phyloP scores from a whole-genome alignment of 2,797 vertebrate genomes.

The Odontamblyopus rebecca region DNA sequence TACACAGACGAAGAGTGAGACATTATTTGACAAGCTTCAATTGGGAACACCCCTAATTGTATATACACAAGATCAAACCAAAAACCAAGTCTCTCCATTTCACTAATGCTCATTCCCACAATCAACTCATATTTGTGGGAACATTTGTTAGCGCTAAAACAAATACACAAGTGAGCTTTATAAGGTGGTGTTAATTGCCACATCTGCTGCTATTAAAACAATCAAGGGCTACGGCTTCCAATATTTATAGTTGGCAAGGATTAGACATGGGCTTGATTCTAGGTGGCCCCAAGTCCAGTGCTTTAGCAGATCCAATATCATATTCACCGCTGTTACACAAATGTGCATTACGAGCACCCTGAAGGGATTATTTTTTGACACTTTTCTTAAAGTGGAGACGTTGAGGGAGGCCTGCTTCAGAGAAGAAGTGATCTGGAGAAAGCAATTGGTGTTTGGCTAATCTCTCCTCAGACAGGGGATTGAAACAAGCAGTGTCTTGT shows the following conservation, averaged over 20 bases:
- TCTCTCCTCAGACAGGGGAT: conserved; percentile 68
- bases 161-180: conserved; percentile 81
- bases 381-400: conserved; percentile 53
- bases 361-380: conserved; percentile 69
- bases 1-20: conserved; percentile 63
- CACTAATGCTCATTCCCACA: conserved; percentile 78
- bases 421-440: conserved; percentile 72
- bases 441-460: conserved; percentile 71
- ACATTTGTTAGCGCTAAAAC: conserved; percentile 84
- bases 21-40: conserved; percentile 76
- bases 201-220: conserved; percentile 86
- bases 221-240: conserved; percentile 74
- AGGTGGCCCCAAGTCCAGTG: conserved; percentile 72
- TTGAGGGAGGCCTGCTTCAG: conserved; percentile 60
- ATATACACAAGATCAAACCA: conserved; percentile 73
- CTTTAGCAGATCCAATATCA: conserved; percentile 74
- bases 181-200: conserved; percentile 84
- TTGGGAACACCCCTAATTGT: conserved; percentile 76
- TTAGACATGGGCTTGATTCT: conserved; percentile 71
- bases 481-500: conserved; percentile 75
- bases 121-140: conserved; percentile 82
- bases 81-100: conserved; percentile 71
- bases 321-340: conserved; percentile 70
- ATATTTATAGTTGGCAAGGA: conserved; percentile 80
- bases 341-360: conserved; percentile 73